These are phyloP conservation scores for Menidia beryllina DNA, from an alignment of 2,113 vertebrate genomes.

Conservation along the genomic window DNA sequence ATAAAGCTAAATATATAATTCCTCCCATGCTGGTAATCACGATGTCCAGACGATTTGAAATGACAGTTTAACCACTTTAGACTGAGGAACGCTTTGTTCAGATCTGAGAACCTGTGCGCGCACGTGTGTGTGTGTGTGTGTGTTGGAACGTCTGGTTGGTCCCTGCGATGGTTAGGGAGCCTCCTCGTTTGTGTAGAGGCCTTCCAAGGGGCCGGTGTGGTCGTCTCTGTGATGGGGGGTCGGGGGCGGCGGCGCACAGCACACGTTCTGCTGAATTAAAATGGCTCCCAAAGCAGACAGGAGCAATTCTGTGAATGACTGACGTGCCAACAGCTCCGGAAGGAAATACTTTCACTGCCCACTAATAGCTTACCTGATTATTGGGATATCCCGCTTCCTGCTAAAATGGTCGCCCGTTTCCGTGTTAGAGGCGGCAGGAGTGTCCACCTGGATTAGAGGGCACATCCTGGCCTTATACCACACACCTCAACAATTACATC, in stretches of 20 bases:
- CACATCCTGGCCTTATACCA: conserved; percentile 24
- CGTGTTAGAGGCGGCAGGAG: conserved; percentile 52
- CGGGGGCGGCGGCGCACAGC: conserved; percentile 67
- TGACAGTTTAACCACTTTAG: conserved; percentile 92
- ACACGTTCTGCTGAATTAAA: conserved; percentile 82
- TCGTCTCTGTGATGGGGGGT: conserved; percentile 55
- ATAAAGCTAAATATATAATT: conserved; percentile 89
- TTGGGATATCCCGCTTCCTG: conserved; percentile 87
- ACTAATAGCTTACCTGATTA: conserved; percentile 93
- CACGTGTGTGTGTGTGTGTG: conserved; percentile 18
- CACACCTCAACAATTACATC: conserved; percentile 43
- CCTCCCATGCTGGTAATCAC: conserved; percentile 90
- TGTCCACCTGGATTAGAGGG: conserved; percentile 63
- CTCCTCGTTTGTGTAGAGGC: conserved; percentile 53
- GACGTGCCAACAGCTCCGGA: conserved; percentile 83
- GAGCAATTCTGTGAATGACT: conserved; percentile 84
- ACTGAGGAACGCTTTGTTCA: conserved; percentile 84
- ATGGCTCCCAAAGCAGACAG: conserved; percentile 79
- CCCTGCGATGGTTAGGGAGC: conserved; percentile 48
- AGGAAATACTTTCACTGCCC: conserved; percentile 86
- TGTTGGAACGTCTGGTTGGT: conserved; percentile 59
- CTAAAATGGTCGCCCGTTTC: conserved; percentile 63
- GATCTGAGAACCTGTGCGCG: conserved; percentile 48
- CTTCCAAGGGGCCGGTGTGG: conserved; percentile 63
- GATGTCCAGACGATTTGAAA: conserved; percentile 86